Evolutionary conservation across 1,140 invertebrate genomes (phyloP).

Genomic region (Panonychus citri): DNA sequence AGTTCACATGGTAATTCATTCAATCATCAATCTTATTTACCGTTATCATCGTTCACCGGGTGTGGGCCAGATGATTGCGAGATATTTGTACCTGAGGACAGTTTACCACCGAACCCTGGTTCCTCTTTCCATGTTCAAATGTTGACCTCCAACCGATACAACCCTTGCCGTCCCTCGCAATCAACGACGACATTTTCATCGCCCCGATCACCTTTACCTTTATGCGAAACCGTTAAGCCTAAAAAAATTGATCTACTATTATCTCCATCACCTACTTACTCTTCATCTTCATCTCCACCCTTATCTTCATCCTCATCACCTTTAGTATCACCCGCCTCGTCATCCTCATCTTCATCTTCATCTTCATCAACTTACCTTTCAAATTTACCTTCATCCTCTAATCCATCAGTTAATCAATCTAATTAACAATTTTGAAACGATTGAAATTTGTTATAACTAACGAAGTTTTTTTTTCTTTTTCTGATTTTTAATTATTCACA

Average conservation of each 20-base stretch:
- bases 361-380: no score
- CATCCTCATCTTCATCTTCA: no score
- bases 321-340: no score
- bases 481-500: no score
- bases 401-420: no score
- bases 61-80: not conserved
- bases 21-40: not conserved
- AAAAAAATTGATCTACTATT: constrained; percentile 1
- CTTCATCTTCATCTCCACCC: no score
- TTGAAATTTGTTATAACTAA: no score
- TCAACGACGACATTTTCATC: not conserved
- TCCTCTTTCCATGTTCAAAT: not conserved
- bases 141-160: not conserved
- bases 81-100: not conserved
- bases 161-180: not conserved
- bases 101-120: not conserved
- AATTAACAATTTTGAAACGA: no score
- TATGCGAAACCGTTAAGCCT: constrained; percentile 3
- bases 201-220: not conserved
- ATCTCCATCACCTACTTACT: no score
- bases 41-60: not conserved
- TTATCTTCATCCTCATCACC: no score
- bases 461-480: no score
- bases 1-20: not conserved
- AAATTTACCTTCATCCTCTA: no score